Evolutionary conservation across 2,113 vertebrate genomes (phyloP).

Genomic region (Meriones unguiculatus): DNA sequence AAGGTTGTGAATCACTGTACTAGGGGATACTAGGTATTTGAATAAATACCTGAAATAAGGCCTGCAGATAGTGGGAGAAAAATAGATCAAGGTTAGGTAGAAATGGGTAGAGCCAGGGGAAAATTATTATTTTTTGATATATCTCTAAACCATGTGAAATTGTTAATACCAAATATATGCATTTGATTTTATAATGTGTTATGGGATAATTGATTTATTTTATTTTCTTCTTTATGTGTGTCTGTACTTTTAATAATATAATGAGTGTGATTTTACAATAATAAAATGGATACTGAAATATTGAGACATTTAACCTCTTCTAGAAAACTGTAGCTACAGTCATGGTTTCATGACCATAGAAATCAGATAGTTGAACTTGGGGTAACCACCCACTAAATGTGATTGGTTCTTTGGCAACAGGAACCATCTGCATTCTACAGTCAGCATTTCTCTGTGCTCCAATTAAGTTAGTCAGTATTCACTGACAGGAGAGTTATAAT

Average conservation of each 20-base stretch:
- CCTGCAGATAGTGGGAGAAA: constrained; percentile 3
- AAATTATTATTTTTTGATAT: neutral
- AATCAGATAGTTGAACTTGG: constrained; percentile 26
- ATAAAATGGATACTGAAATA: constrained; percentile 3
- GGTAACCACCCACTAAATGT: neutral
- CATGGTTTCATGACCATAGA: constrained; percentile 37
- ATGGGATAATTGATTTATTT: constrained; percentile 22
- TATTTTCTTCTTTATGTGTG: constrained; percentile 27
- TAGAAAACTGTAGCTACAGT: constrained; percentile 35
- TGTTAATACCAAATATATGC: neutral
- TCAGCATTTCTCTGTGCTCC: constrained; percentile 32
- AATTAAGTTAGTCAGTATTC: constrained; percentile 9
- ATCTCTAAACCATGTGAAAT: neutral
- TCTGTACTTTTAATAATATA: neutral
- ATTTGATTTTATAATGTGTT: constrained; percentile 22
- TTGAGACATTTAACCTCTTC: constrained; percentile 22
- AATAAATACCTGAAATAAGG: constrained; percentile 37
- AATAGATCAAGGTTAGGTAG: neutral
- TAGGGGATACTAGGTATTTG: neutral
- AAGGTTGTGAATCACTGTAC: neutral
- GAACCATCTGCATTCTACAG: neutral
- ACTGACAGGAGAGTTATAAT: neutral
- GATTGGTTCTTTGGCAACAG: constrained; percentile 18
- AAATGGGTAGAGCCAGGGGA: neutral
- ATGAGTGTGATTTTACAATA: constrained; percentile 5